Base-by-base conservation (phyloP, 2,113 vertebrate genomes). In the Zeus faber region DNA sequence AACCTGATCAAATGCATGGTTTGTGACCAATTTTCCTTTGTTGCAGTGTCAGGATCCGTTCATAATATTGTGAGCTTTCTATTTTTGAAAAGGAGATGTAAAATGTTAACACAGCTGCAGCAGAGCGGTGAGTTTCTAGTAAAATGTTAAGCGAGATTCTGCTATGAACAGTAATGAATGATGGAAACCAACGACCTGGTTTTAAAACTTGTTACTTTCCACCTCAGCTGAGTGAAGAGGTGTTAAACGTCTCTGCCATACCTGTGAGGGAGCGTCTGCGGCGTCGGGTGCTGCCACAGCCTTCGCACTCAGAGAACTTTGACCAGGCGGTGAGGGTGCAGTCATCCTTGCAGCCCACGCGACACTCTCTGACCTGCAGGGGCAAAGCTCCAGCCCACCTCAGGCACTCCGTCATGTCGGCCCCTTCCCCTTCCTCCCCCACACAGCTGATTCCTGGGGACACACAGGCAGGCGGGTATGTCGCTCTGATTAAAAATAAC, bases 241-340 rank as follows among this genome's bases (percentile, higher is more conserved):
- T n/a, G n/a, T n/a, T n/a, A n/a, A n/a, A n/a, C n/a, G n/a, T n/a
- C 21, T 10, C 18, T 13, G 23, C 6, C 49, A 71, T 79, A 98
- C 97, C 97, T 89, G 93, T 89, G 47, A 96, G 89, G 0, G 90
- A 89, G 5, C 96, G 85, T 21, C 83, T 87, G 47, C 93, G 90
- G 1, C 60, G 90, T n/a, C 79, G 87, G 1, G 65, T 78, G 50
- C 88, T 75, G 67, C 82, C 91, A 67, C 95, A 99, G 54, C 86
- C 90, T 1, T 62, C 37, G 58, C 96, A 99, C 0, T 92, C 77
- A 0, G 93, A 91, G 65, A 97, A 98, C 65, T 87, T 94, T 61
- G 95, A 96, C 97, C 97, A 99, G 20, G 89, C 47, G 5, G 92
- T 95, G 2, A 99, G 92, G 0, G 87, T 86, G 77, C 97, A 99